A percentile compares a stretch with the other conserved stretches of the same genome.
phyloP scores from a whole-genome alignment of 2,797 vertebrate species.

The Cetoscarus ocellatus region DNA sequence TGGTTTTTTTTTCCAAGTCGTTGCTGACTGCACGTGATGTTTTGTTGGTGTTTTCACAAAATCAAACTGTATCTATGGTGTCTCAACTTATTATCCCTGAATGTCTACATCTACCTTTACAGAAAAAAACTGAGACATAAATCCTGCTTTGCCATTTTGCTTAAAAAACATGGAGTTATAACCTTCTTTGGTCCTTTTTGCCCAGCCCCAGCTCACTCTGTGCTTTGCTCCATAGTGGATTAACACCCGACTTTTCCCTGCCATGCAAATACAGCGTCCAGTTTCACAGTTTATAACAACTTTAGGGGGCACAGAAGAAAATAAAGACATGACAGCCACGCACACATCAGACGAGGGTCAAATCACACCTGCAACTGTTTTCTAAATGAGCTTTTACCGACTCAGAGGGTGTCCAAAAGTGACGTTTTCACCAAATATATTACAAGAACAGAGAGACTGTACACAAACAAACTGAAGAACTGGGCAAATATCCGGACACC shows the following conservation, averaged over 20 bases:
- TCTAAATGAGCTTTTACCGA: background rate
- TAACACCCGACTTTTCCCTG: slow-evolving; percentile 36
- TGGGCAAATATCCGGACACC: no score
- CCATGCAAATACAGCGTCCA: slow-evolving; percentile 31
- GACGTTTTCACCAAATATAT: background rate
- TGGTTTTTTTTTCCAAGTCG: no score
- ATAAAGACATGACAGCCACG: slow-evolving; percentile 18
- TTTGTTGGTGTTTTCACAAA: no score
- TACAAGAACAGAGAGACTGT: background rate
- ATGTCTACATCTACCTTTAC: no score
- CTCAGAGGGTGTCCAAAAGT: background rate
- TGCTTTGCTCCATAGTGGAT: slow-evolving; percentile 30
- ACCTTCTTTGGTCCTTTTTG: no score
- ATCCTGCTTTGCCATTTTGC: no score
- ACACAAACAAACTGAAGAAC: no score
- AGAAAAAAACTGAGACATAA: no score
- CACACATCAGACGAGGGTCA: slow-evolving; percentile 22
- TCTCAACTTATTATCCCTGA: no score
- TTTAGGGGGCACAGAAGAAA: background rate
- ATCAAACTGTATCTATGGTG: no score
- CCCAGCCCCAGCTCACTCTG: slow-evolving; percentile 1
- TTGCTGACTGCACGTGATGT: no score
- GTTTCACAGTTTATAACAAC: slow-evolving; percentile 63
- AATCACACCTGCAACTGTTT: background rate
- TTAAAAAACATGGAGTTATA: no score